Percentiles rank a stretch among this genome's conserved stretches.
phyloP scores from a whole-genome alignment of 2,888 invertebrate genomes.

The Halictus ligatus region DNA sequence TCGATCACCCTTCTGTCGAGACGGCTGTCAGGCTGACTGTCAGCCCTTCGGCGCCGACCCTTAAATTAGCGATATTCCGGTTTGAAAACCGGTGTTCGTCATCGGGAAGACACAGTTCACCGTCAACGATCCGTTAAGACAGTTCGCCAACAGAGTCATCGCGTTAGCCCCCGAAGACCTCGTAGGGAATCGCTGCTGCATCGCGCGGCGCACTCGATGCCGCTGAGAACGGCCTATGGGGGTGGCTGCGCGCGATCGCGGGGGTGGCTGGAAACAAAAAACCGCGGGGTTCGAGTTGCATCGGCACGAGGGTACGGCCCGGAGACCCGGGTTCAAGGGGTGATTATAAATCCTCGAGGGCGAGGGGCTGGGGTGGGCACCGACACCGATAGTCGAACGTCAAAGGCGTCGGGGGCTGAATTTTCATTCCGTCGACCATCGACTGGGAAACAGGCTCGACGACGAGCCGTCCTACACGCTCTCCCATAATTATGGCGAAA shows the following conservation, averaged over 20 bases:
- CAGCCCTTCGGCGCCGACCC: background rate
- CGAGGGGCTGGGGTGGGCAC: slow-evolving; percentile 50
- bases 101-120: slow-evolving; percentile 33
- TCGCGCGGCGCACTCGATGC: slow-evolving; percentile 13
- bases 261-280: slow-evolving; percentile 28
- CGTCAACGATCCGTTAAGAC: slow-evolving; percentile 46
- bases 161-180: slow-evolving; percentile 31
- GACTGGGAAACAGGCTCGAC: slow-evolving; percentile 36
- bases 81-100: background rate
- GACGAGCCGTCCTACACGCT: slow-evolving; percentile 34
- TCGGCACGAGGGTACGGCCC: slow-evolving; percentile 15
- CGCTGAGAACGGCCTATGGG: slow-evolving; percentile 12
- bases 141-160: slow-evolving; percentile 34
- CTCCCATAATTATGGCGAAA: slow-evolving; percentile 54
- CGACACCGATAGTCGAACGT: slow-evolving; percentile 73
- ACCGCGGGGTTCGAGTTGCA: slow-evolving; percentile 32
- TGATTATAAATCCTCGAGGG: slow-evolving; percentile 61
- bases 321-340: slow-evolving; percentile 40
- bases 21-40: background rate
- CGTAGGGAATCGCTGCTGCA: slow-evolving; percentile 25
- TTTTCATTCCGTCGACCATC: slow-evolving; percentile 58
- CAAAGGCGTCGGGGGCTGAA: slow-evolving; percentile 56
- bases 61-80: slow-evolving; percentile 12
- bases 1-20: slow-evolving; percentile 1
- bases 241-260: background rate